Evolutionary conservation across 1,140 invertebrate genomes (phyloP).

Genomic region (Adelges cooleyi): DNA sequence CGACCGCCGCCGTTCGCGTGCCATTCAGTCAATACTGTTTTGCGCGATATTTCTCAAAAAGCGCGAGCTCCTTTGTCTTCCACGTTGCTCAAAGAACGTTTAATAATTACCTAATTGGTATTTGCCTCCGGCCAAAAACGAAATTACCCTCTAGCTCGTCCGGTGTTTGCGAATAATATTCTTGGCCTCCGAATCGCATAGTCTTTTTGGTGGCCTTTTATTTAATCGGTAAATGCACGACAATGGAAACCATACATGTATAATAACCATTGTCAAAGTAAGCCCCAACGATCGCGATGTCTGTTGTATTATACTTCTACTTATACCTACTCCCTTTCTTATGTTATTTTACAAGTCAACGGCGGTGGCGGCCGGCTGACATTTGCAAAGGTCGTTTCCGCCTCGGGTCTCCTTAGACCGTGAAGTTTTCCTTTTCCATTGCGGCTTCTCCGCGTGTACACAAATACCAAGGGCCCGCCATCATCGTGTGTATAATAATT

Average conservation of each 20-base stretch:
- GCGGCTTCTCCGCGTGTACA: not conserved
- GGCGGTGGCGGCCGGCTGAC: conserved; percentile 18
- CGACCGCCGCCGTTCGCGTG: no score
- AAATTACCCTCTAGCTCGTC: not conserved
- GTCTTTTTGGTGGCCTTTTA: conserved; percentile 8
- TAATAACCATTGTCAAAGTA: conserved; percentile 21
- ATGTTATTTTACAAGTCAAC: not conserved
- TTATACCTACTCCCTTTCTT: conserved; percentile 7
- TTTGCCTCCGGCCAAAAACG: conserved; percentile 7
- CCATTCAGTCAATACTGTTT: no score
- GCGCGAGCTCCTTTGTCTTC: no score
- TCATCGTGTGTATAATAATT: conserved; percentile 3
- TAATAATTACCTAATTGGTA: conserved; percentile 26
- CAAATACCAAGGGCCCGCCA: conserved; percentile 13
- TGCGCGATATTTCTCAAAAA: no score
- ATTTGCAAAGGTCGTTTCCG: conserved; percentile 28
- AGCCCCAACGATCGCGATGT: conserved; percentile 16
- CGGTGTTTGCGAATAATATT: no score
- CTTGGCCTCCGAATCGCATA: not conserved
- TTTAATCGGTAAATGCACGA: no score
- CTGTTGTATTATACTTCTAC: not conserved
- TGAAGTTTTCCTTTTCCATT: conserved; percentile 20
- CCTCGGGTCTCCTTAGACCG: conserved; percentile 2
- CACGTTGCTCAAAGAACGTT: no score
- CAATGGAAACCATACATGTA: conserved; percentile 20